Evolutionary conservation across 2,888 invertebrate genomes (phyloP).

Genomic region (Chesias legatella): DNA sequence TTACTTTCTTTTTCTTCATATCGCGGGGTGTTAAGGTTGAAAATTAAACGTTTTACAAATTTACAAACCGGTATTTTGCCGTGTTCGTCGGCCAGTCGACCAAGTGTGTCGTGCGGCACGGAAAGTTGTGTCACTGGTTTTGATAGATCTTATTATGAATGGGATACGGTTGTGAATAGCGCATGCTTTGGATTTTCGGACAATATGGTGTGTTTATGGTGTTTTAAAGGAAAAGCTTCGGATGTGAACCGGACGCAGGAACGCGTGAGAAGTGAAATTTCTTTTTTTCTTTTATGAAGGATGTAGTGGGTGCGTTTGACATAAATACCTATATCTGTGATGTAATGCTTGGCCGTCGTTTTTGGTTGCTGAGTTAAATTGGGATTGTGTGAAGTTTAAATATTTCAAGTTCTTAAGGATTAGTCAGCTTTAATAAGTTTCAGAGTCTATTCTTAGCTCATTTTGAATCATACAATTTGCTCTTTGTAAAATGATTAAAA

Average conservation of each 20-base stretch:
- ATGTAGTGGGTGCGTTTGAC: constrained; percentile 60
- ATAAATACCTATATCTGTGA: constrained; percentile 48
- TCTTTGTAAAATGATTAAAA: too few species aligned
- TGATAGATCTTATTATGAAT: constrained; percentile 18
- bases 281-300: constrained; percentile 61
- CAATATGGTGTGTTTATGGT: constrained; percentile 32
- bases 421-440: not conserved
- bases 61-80: constrained; percentile 44
- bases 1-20: constrained; percentile 33
- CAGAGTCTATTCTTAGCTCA: not conserved
- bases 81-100: constrained; percentile 32
- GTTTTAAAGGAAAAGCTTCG: constrained; percentile 68
- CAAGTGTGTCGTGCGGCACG: constrained; percentile 23
- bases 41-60: constrained; percentile 29
- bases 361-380: constrained; percentile 10
- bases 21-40: constrained; percentile 32
- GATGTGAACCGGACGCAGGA: constrained; percentile 72
- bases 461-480: too few species aligned
- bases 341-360: constrained; percentile 22
- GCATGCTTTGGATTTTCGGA: constrained; percentile 1
- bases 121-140: constrained; percentile 33
- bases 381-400: too few species aligned
- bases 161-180: constrained; percentile 31
- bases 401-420: not conserved
- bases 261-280: constrained; percentile 69